Percentiles rank a stretch among this genome's conserved stretches.
Evolutionary conservation across 2,888 invertebrate genomes (phyloP).

Genomic region (Acholoe squamosa): DNA sequence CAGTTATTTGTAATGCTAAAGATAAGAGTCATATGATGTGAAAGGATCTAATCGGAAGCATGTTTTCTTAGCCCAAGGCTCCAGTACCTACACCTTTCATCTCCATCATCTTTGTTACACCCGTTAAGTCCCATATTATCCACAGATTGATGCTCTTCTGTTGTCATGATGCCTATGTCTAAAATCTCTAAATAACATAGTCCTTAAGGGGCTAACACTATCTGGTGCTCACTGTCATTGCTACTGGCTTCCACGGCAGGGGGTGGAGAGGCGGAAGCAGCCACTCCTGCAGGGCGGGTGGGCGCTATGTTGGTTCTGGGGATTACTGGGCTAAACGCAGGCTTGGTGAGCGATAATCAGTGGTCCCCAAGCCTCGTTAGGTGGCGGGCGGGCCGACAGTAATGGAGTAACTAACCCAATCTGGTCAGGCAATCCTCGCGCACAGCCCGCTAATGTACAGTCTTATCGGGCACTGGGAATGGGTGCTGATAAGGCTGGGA

Average conservation of each 20-base stretch:
- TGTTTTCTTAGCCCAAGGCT: not conserved
- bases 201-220: too few species aligned
- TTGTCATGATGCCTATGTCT: too few species aligned
- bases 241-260: not conserved
- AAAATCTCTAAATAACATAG: too few species aligned
- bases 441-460: constrained; percentile 26
- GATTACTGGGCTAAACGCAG: constrained; percentile 49
- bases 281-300: not conserved
- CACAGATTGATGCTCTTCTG: too few species aligned
- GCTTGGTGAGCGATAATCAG: constrained; percentile 58
- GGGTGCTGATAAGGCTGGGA: not conserved
- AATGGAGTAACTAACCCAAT: constrained; percentile 61
- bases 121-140: too few species aligned
- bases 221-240: not conserved
- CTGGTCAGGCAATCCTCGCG: not conserved
- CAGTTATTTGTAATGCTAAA: too few species aligned
- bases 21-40: too few species aligned
- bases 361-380: constrained; percentile 51
- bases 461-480: not conserved
- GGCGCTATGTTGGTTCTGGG: constrained; percentile 24
- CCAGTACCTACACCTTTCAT: too few species aligned
- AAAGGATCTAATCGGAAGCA: too few species aligned
- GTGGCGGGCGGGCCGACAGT: not conserved
- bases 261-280: constrained; percentile 16
- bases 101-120: too few species aligned